Conservation (phyloP, 1,140 invertebrate genomes). For the Drosophila arizonae region DNA sequence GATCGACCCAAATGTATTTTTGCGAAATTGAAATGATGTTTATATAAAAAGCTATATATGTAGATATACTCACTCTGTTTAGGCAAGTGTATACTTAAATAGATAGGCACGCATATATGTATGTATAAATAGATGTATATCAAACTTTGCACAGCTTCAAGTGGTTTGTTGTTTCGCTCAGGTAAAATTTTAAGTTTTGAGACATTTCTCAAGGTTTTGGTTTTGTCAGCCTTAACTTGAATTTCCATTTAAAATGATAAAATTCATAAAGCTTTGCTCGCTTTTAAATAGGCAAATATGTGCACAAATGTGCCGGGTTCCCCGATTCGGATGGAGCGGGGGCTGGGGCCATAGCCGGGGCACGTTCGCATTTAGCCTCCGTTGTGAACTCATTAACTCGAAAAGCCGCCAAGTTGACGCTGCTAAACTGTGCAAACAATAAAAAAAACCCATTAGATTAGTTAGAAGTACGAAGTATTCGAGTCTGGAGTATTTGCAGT, state of each 20-base stretch:
- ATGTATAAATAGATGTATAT: not conserved
- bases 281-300: slow-evolving; percentile 71
- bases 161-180: slow-evolving; percentile 20
- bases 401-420: slow-evolving; percentile 64
- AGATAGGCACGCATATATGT: not conserved
- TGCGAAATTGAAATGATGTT: not conserved
- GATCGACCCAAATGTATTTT: no score
- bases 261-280: slow-evolving; percentile 32
- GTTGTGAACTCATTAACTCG: slow-evolving; percentile 45
- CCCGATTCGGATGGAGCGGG: not conserved
- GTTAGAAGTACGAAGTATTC: slow-evolving; percentile 2
- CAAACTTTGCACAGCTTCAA: slow-evolving; percentile 53
- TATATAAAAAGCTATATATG: not conserved
- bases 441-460: slow-evolving; percentile 52
- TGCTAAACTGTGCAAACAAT: slow-evolving; percentile 49
- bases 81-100: no score
- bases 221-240: slow-evolving; percentile 35
- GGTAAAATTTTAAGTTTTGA: slow-evolving; percentile 14
- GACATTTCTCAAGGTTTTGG: slow-evolving; percentile 39
- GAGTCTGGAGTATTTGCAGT: slow-evolving; percentile 32
- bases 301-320: slow-evolving; percentile 59
- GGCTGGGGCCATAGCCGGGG: not conserved
- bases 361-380: slow-evolving; percentile 22
- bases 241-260: slow-evolving; percentile 47
- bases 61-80: no score